Conservation (phyloP, 2,797 vertebrate genomes). For the Tauraco hartlaubi region DNA sequence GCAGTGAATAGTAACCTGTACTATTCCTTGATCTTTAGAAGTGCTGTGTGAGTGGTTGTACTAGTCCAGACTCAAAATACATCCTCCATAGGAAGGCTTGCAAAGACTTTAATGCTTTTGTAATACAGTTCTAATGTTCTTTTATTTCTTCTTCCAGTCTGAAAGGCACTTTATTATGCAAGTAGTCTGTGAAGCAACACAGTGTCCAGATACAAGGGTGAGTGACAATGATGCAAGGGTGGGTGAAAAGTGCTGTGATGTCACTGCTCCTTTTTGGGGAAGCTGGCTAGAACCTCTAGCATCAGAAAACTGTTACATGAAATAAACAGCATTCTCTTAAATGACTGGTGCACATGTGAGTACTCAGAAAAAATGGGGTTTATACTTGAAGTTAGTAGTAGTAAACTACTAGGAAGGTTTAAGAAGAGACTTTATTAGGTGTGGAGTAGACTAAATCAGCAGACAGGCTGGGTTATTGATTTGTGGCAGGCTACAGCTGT, state of each 20-base stretch:
- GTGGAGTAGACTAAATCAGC: neutral
- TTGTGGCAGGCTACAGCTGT: neutral
- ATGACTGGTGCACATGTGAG: accelerated
- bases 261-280: neutral
- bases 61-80: neutral
- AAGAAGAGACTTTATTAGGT: neutral
- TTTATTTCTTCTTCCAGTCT: slow-evolving; percentile 80
- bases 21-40: neutral
- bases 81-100: neutral
- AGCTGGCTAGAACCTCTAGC: neutral
- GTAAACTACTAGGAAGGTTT: neutral
- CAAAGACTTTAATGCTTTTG: neutral
- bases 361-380: neutral
- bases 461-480: neutral
- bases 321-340: neutral
- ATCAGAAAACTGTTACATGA: neutral
- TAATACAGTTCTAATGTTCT: neutral
- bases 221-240: slow-evolving; percentile 82
- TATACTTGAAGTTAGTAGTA: neutral
- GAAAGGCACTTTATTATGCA: slow-evolving; percentile 99
- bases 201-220: slow-evolving; percentile 97
- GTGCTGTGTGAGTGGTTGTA: neutral
- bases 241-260: neutral
- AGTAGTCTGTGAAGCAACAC: slow-evolving; percentile 98
- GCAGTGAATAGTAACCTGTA: neutral